phyloP scores from a whole-genome alignment of 2,888 invertebrate genomes.

The Euzetes globulus region DNA sequence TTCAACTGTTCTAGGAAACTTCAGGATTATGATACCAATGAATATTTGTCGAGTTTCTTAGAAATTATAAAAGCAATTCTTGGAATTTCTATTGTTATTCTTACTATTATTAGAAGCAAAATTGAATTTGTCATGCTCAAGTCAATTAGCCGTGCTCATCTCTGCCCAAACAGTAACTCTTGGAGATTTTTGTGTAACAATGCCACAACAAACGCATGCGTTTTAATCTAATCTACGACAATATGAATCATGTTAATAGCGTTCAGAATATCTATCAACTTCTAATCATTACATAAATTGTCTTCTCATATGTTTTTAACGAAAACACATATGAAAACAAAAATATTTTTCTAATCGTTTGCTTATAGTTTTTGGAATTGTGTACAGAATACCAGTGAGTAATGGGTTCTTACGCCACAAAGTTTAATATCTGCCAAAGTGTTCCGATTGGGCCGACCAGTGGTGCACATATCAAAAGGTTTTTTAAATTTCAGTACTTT shows the following conservation, averaged over 20 bases:
- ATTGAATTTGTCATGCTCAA: no score
- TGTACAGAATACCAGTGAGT: no score
- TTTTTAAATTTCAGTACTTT: neutral
- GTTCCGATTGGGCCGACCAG: neutral
- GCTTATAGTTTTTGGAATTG: neutral
- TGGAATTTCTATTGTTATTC: no score
- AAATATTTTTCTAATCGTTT: neutral
- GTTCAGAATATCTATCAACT: neutral
- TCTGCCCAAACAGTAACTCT: slow-evolving; percentile 1
- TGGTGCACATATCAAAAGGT: neutral
- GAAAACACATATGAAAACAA: no score
- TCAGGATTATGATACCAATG: no score
- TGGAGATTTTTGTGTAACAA: neutral
- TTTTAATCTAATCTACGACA: neutral
- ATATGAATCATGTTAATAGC: neutral
- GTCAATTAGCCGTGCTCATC: neutral
- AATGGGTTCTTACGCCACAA: slow-evolving; percentile 15
- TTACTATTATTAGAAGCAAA: no score
- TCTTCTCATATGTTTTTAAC: no score
- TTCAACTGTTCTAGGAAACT: no score
- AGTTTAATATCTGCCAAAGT: slow-evolving; percentile 19
- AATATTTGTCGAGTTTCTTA: no score
- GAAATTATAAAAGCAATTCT: no score
- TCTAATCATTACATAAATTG: neutral
- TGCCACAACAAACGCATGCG: slow-evolving; percentile 20